Conservation (phyloP, 2,797 vertebrate species). For the Sebastes vulpes region DNA sequence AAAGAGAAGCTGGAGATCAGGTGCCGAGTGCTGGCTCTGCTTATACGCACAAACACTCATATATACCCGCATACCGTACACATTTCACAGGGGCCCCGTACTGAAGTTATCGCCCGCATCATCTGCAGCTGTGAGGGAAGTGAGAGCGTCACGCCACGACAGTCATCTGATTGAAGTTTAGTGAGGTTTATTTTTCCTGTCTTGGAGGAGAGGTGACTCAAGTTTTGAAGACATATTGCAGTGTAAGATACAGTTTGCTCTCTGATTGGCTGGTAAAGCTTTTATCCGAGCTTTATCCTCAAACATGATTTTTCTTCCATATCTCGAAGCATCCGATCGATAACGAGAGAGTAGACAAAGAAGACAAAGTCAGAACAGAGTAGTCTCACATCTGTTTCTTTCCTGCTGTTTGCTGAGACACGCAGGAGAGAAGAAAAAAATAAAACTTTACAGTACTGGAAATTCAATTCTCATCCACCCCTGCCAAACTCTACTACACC, state of each 20-base stretch:
- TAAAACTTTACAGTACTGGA: background rate
- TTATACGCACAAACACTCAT: constrained; percentile 23
- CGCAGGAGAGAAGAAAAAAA: constrained; percentile 26
- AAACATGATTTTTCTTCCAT: constrained; percentile 20
- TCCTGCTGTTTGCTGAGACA: constrained; percentile 37
- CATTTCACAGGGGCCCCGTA: constrained; percentile 14
- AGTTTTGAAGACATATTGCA: constrained; percentile 5
- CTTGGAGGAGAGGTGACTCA: constrained; percentile 21
- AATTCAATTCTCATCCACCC: background rate
- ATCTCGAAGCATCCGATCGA: constrained; percentile 44
- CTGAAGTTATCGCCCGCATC: constrained; percentile 44
- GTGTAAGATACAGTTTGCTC: constrained; percentile 8
- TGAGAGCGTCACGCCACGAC: constrained; percentile 1
- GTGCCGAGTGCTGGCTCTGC: constrained; percentile 19
- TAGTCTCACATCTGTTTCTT: constrained; percentile 37
- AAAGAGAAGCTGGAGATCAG: constrained; percentile 56
- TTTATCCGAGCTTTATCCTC: constrained; percentile 18
- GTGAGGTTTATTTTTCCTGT: background rate
- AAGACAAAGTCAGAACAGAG: constrained; percentile 23
- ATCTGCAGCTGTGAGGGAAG: constrained; percentile 47
- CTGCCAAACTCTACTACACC: background rate
- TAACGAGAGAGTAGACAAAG: constrained; percentile 33
- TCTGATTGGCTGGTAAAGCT: constrained; percentile 21
- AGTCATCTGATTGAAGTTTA: constrained; percentile 20
- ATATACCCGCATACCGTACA: background rate